phyloP scores from a whole-genome alignment of 1,140 invertebrate genomes.

The Ostrea edulis region DNA sequence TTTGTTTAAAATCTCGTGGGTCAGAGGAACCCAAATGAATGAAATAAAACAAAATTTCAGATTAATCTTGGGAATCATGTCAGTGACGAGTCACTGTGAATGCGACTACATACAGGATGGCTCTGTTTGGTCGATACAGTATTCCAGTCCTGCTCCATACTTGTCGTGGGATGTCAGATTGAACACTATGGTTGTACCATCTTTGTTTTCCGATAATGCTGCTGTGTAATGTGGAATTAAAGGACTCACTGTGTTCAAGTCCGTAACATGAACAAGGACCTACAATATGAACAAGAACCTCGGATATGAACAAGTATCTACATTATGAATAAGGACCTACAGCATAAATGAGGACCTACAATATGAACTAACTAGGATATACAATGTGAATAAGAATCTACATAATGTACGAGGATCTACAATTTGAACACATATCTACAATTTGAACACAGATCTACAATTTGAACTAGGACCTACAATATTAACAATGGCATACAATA shows the following conservation, averaged over 20 bases:
- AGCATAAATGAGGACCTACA: conserved; percentile 34
- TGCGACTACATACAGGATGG: not conserved
- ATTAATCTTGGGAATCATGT: no score
- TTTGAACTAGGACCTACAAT: not conserved
- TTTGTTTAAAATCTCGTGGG: no score
- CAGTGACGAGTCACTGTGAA: no score
- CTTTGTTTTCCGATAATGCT: conserved; percentile 36
- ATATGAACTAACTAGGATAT: not conserved
- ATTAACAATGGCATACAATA: conserved; percentile 33
- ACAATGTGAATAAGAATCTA: no score
- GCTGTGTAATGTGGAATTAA: conserved; percentile 22
- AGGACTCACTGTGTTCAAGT: not conserved
- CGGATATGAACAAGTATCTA: no score
- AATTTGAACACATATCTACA: not conserved
- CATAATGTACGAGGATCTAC: conserved; percentile 33
- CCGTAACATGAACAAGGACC: conserved; percentile 33
- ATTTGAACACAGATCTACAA: no score
- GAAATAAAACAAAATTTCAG: no score
- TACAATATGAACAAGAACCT: not conserved
- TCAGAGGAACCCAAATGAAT: no score
- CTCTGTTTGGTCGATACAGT: not conserved
- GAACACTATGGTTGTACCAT: conserved; percentile 45
- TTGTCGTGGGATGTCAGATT: conserved; percentile 60
- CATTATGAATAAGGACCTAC: no score
- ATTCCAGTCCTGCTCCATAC: not conserved